Percentiles rank a stretch among this genome's conserved stretches.
These are phyloP conservation scores for Dinoponera quadriceps DNA, from an alignment of 1,140 invertebrate genomes.

Conservation along the genomic window DNA sequence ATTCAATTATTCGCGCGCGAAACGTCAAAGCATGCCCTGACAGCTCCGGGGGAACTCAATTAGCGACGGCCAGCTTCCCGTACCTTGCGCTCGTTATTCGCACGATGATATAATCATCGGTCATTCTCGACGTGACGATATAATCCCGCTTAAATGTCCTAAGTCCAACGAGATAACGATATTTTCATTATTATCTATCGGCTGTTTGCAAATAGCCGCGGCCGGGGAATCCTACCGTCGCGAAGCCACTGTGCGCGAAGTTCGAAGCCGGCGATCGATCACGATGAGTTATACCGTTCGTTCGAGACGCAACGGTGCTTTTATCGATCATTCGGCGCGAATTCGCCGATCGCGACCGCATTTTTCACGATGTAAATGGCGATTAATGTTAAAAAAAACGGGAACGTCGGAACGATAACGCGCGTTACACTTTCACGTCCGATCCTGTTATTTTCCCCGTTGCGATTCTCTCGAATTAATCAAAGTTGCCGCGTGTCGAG, in stretches of 20 bases:
- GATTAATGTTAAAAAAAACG: too few species aligned
- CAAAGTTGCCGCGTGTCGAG: too few species aligned
- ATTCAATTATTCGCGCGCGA: slow-evolving; percentile 20
- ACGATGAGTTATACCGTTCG: too few species aligned
- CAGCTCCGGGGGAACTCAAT: slow-evolving; percentile 31
- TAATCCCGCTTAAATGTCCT: not conserved
- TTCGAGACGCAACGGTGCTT: too few species aligned
- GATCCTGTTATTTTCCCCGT: not conserved
- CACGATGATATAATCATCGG: not conserved
- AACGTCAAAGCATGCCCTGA: slow-evolving; percentile 8
- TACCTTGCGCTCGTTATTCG: slow-evolving; percentile 22
- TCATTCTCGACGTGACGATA: slow-evolving; percentile 1
- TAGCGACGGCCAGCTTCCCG: slow-evolving; percentile 1
- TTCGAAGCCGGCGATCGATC: not conserved
- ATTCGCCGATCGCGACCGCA: too few species aligned
- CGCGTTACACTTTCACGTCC: too few species aligned
- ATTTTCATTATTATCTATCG: slow-evolving; percentile 22
- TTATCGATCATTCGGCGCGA: too few species aligned
- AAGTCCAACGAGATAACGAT: slow-evolving; percentile 36
- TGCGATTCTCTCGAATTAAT: too few species aligned
- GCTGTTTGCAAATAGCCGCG: not conserved
- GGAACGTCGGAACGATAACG: too few species aligned
- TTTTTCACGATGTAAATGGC: too few species aligned
- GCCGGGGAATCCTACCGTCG: not conserved
- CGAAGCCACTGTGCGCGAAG: not conserved